A percentile compares a stretch with the other conserved stretches of the same genome.
Conservation (phyloP, 2,113 vertebrate species). For the Cebidichthys violaceus region DNA sequence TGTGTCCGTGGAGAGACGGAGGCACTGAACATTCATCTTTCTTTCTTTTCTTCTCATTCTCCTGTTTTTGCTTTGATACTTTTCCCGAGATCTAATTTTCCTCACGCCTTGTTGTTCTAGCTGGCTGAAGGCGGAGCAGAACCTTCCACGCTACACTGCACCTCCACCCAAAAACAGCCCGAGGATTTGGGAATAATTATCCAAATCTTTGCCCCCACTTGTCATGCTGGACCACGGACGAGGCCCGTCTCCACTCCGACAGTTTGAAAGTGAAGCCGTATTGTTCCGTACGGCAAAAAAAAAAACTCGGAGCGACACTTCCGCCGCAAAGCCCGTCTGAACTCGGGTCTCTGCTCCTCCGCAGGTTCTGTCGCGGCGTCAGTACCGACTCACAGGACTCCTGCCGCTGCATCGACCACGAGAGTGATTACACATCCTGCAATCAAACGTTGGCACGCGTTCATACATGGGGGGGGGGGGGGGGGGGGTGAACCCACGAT, state of each 20-base stretch:
- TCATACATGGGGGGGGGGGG: not conserved
- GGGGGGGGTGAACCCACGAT: constrained; percentile 20
- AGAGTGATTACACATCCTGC: constrained; percentile 53
- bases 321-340: constrained; percentile 1
- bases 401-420: constrained; percentile 39
- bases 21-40: constrained; percentile 2
- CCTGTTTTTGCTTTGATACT: constrained; percentile 33
- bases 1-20: constrained; percentile 27
- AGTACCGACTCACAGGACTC: constrained; percentile 16
- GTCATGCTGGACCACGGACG: not conserved
- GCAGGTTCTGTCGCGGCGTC: constrained; percentile 8
- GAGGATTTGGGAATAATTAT: constrained; percentile 46
- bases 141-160: constrained; percentile 25
- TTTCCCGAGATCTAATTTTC: constrained; percentile 19
- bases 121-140: constrained; percentile 35
- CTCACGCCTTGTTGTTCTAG: not conserved
- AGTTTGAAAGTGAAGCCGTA: not conserved
- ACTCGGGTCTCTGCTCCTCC: constrained; percentile 23
- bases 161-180: constrained; percentile 20
- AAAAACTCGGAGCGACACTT: not conserved
- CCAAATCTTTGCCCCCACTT: constrained; percentile 26
- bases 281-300: constrained; percentile 25
- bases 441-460: constrained; percentile 58
- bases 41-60: not conserved
- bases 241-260: not conserved